Evolutionary conservation across 2,113 vertebrate genomes (phyloP).

Genomic region (Phoenicopterus ruber): DNA sequence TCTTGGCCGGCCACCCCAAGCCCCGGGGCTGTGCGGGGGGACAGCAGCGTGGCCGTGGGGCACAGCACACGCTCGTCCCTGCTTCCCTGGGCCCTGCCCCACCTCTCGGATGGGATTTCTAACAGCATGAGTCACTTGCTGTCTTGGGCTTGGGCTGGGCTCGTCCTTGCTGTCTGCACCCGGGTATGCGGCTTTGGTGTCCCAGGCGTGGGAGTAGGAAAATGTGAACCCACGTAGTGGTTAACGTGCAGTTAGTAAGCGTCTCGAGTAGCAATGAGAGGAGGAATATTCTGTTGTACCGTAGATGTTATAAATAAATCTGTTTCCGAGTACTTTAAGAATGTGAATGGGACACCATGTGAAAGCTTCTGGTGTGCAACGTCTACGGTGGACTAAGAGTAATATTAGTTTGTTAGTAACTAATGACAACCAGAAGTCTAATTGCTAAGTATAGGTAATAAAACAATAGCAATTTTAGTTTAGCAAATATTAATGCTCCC

Average conservation of each 20-base stretch:
- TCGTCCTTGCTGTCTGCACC: neutral
- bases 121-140: accelerated
- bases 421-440: neutral
- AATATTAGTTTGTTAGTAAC: neutral
- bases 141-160: neutral
- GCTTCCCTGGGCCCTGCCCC: neutral
- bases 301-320: neutral
- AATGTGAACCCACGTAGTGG: accelerated
- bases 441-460: neutral
- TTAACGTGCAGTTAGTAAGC: accelerated
- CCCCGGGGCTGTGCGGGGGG: accelerated
- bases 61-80: accelerated
- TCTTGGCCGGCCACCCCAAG: accelerated
- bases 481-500: neutral
- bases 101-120: accelerated
- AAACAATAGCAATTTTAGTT: neutral
- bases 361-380: neutral
- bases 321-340: neutral
- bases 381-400: too few relatives aligned
- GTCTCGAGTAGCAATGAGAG: neutral
- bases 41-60: accelerated
- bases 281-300: neutral
- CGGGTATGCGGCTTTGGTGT: neutral
- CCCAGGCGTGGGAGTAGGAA: neutral
- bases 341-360: neutral